Evolutionary conservation across 2,113 vertebrate genomes (phyloP), one percentile per base, ranked within the genome.

Genomic region (Seriola aureovittata): DNA sequence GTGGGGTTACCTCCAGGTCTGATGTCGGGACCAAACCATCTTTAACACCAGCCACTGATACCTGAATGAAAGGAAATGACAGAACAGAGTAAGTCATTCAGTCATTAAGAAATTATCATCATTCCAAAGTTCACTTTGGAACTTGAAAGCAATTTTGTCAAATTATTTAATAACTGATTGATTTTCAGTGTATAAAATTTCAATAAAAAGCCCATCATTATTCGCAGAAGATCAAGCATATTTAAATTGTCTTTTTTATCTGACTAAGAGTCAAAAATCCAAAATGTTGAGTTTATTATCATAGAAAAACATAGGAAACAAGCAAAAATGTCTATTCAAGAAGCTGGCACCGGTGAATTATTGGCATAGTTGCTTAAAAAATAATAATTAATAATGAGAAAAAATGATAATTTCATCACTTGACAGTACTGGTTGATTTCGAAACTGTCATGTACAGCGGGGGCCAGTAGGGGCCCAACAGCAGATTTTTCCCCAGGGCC

Each of bases 1-100:
- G 76, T 67, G 29, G 54, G 74, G 87, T 92, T 94, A 95, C 93
- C 92, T 93, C 87, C 91, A 93, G 80, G 48, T 88, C 48, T 75
- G 86, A 52, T 82, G 73, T 67, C 21, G 58, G 58, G 62, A 67
- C 67, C 85, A 64, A 84, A 68, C 68, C 94, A 95, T 95, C 82
- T 78, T 94, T 48, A 75, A 74, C 46, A 79, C 60, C 78, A 72
- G 42, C 72, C 1, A 40, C 32, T 19, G 70, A 78, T 54, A 48
- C 75, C 92, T 95, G 78, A 40, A 48, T 12, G 36, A 70, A 76
- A 5, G 21, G 12, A 81, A 65, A 75, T 48, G 6, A 88, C 10
- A 81, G 12, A 42, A 17, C 5, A 29, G 7, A 77, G 8, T 23
- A 36, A 52, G 55, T 84, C 16, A 48, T 25, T 71, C 48, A 34